phyloP scores from a whole-genome alignment of 2,888 invertebrate species.

The Rotaria magnacalcarata region DNA sequence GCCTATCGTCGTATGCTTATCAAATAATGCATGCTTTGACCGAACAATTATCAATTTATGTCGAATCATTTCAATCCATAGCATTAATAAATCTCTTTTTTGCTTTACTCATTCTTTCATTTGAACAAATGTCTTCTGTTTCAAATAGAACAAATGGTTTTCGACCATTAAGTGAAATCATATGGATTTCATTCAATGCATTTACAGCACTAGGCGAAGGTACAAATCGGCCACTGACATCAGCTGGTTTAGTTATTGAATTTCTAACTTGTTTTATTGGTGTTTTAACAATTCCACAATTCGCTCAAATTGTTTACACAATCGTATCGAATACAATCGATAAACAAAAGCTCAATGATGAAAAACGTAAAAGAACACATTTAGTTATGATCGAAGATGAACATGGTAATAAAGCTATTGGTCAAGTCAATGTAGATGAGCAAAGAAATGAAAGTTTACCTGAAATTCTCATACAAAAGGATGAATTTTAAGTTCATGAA shows the following conservation, averaged over 20 bases:
- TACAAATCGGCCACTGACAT: not conserved
- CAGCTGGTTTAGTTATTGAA: not conserved
- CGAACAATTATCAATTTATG: not conserved
- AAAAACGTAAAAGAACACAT: not conserved
- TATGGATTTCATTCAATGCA: slow-evolving; percentile 9
- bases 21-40: not conserved
- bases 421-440: not conserved
- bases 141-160: not conserved
- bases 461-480: slow-evolving; percentile 3
- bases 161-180: slow-evolving; percentile 6
- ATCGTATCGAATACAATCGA: slow-evolving; percentile 25
- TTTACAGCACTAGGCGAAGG: slow-evolving; percentile 30
- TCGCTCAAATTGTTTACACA: not conserved
- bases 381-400: slow-evolving; percentile 32
- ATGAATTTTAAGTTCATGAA: not conserved
- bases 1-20: not conserved
- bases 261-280: slow-evolving; percentile 15
- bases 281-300: slow-evolving; percentile 32
- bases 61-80: not conserved
- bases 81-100: not conserved
- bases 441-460: not conserved
- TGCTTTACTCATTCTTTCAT: not conserved
- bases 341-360: not conserved
- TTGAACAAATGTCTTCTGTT: not conserved
- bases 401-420: not conserved